Base-by-base conservation (phyloP, 1,140 invertebrate species). In the Zaprionus ornatus region DNA sequence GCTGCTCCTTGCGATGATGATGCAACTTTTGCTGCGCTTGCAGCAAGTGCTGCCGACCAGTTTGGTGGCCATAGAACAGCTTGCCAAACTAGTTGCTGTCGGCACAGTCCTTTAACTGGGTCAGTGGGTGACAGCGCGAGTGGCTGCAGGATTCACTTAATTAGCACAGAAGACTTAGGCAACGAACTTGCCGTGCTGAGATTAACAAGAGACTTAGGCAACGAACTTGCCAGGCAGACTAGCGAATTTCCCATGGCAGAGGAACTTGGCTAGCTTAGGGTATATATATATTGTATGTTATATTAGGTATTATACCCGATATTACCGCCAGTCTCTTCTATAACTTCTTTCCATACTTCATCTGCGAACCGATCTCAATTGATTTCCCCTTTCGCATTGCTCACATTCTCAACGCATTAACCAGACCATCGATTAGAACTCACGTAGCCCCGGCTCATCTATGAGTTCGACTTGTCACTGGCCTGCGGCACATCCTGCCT, bases 61-160 rank as follows among this genome's bases (percentile, higher is more conserved):
- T 83, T 88, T 71, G 60, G 19, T 37, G 27, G 69, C 17, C 68
- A 69, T 88, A 88, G 85, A 88, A 88, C 86, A 76, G 79, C 81
- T 90, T 90, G 74, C 74, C 57, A 86, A 88, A 90, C 85, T 79
- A 90, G 85, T 88, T 85, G 81, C 61, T 37, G 25, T 19, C 55
- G 54, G 72, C 68, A 60, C 72, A 42, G 81, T 84, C 85, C 85
- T 90, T 90, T 90, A 88, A 90, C 75, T 88, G 81, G 85, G 85
- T 88, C 85, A 88, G 74, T 88, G 45, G 45, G 74, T 90, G 85
- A 52, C 81, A 82, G 80, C 70, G 57, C 35, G 23, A 19, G 29
- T 17, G 21, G 48, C 40, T 40, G 29, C 35, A 68, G 74, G 54
- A 78, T 59, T 27, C 57, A 62, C 15, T 79, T 81, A 80, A 84